Percentiles rank a stretch among this genome's conserved stretches.
Evolutionary conservation across 2,888 invertebrate genomes (phyloP).

Genomic region (Tetanocera ferruginea): DNA sequence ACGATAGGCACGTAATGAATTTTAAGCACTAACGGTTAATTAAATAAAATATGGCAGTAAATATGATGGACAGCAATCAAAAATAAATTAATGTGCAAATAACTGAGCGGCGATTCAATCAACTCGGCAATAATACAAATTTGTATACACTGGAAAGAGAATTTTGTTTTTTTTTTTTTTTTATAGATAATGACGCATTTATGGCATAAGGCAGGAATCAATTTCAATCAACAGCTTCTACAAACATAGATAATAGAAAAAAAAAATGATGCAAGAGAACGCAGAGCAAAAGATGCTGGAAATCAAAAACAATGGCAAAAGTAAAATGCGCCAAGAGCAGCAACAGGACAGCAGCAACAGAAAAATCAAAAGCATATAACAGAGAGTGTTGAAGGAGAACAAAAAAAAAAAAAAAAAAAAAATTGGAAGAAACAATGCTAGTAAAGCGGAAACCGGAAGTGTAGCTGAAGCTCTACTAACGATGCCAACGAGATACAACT

Average conservation of each 20-base stretch:
- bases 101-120: neutral
- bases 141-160: neutral
- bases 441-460: constrained; percentile 56
- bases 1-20: neutral
- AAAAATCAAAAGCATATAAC: neutral
- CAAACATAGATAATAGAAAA: neutral
- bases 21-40: constrained; percentile 13
- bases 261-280: neutral
- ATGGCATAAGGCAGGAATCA: constrained; percentile 46
- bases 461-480: constrained; percentile 54
- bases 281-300: neutral
- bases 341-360: neutral
- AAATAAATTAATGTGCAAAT: neutral
- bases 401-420: neutral
- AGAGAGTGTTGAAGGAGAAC: neutral
- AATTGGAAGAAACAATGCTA: neutral
- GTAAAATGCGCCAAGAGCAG: constrained; percentile 13
- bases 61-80: neutral
- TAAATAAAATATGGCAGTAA: neutral
- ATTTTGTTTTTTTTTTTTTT: too few relatives aligned
- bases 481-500: constrained; percentile 33
- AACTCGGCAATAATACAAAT: neutral
- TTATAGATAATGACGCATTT: too few relatives aligned
- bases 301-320: constrained; percentile 32
- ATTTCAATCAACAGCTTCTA: constrained; percentile 48